A percentile compares a stretch with the other conserved stretches of the same genome.
Conservation (phyloP, 2,797 vertebrate species). For the Valencia hispanica region DNA sequence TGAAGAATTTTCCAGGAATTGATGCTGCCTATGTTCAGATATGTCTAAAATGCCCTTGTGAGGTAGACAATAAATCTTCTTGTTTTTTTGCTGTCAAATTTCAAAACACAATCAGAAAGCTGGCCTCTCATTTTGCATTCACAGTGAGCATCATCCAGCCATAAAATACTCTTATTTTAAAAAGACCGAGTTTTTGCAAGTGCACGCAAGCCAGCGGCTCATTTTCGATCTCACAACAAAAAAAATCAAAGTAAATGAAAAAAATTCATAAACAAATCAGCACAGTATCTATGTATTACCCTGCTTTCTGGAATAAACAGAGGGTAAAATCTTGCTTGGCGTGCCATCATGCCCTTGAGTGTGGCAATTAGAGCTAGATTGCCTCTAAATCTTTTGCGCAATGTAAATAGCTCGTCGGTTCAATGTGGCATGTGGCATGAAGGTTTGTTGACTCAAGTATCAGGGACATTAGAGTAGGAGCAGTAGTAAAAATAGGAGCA, state of each 20-base stretch:
- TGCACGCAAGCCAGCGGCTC: conserved; percentile 7
- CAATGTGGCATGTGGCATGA: conserved; percentile 37
- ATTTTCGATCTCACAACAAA: conserved; percentile 17
- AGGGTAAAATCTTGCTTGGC: conserved; percentile 52
- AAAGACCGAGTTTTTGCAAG: conserved; percentile 10
- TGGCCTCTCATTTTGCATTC: conserved; percentile 69
- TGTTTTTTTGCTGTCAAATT: conserved; percentile 9
- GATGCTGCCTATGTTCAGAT: conserved; percentile 15
- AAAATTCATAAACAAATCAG: conserved; percentile 43
- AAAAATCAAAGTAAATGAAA: conserved; percentile 41
- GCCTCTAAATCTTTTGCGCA: conserved; percentile 68
- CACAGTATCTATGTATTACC: conserved; percentile 40
- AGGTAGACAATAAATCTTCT: conserved; percentile 10
- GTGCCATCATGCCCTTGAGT: conserved; percentile 65
- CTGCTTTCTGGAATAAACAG: conserved; percentile 43
- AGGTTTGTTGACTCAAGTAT: conserved; percentile 62
- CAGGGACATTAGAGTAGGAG: conserved; percentile 49
- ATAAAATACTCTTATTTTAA: conserved; percentile 32
- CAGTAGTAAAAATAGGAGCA: conserved; percentile 51
- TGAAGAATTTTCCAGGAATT: conserved; percentile 16
- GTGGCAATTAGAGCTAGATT: conserved; percentile 65
- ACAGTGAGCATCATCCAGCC: conserved; percentile 70
- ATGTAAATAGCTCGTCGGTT: conserved; percentile 58
- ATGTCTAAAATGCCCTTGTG: conserved; percentile 16
- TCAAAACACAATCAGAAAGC: neutral